Base-by-base conservation (phyloP, 2,797 vertebrate genomes). In the Distichodus sexfasciatus region DNA sequence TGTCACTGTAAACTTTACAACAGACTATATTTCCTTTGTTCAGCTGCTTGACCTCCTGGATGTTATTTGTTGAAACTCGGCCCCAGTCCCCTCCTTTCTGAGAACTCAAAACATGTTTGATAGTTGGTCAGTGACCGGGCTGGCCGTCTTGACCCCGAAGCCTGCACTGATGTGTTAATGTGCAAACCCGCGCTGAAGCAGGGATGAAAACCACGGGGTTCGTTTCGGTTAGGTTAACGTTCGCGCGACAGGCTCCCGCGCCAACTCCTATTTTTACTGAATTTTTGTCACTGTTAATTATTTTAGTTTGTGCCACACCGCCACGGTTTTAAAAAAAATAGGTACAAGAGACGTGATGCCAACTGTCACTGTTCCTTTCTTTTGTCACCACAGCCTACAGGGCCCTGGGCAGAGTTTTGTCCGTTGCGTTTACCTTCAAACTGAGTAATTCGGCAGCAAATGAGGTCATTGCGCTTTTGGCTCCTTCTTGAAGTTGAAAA, bases 251-350 rank as follows among this genome's bases (percentile, higher is more conserved):
- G 63, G 62, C 31, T 59, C 81, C 63, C 15, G 12, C 70, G 76
- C 55, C 26, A 43, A 79, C 33, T 81, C 74, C 71, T 81, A 79
- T 81, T 87, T 84, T 81, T 82, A 76, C 79, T 76, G 70, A 53
- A 77, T 78, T 83, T 85, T 88, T 89, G 87, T 88, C 86, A 85
- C 64, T 79, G 64, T 81, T 89, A 87, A 88, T 88, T 88, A 88
- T 80, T 74, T 71, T 71, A 73, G 38, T 50, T 66, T 79, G 67
- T 75, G 71, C 78, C 71, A 76, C 66, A 72, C 55, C 51, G 66
- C 59, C 19, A 43, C 57, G 23, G 61, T 61, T 72, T 72, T 71
- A 66, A 66, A 76, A 71, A 76, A 66, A 67, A 57, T 50, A 31
- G 10, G 74, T 54, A 62, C 48, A 55, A 58, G 28, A 61, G 78